A percentile compares a stretch with the other conserved stretches of the same genome.
These are phyloP conservation scores for Melanchra persicariae DNA, from an alignment of 2,888 invertebrate genomes.

Conservation along the genomic window DNA sequence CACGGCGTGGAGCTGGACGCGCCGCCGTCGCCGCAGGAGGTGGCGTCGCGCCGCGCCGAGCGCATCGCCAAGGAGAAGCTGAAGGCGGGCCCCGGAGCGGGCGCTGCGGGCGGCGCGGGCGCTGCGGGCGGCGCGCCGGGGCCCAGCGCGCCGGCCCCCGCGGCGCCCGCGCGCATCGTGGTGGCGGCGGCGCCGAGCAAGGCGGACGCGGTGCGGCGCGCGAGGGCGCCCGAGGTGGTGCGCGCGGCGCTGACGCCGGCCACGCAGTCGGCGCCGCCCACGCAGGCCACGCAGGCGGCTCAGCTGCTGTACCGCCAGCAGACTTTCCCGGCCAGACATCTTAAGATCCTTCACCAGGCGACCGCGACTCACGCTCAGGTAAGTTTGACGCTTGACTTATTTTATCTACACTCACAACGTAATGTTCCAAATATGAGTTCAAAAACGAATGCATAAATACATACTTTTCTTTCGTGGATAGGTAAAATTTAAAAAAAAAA, in stretches of 20 bases:
- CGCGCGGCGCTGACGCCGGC: slow-evolving; percentile 65
- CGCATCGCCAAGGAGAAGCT: slow-evolving; percentile 96
- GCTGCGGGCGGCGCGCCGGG: slow-evolving; percentile 77
- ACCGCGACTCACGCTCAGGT: slow-evolving; percentile 76
- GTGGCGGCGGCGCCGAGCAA: slow-evolving; percentile 71
- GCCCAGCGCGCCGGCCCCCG: slow-evolving; percentile 76
- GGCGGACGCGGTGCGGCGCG: slow-evolving; percentile 65
- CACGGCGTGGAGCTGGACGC: slow-evolving; percentile 96
- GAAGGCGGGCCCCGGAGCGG: slow-evolving; percentile 83
- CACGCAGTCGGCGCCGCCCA: slow-evolving; percentile 78
- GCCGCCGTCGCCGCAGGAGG: slow-evolving; percentile 95
- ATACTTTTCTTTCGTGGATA: too few species aligned
- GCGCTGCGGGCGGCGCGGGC: slow-evolving; percentile 68
- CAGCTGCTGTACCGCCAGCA: slow-evolving; percentile 92
- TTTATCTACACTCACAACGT: too few species aligned
- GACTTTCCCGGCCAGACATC: slow-evolving; percentile 85
- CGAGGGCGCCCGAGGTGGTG: slow-evolving; percentile 66
- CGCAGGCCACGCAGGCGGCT: slow-evolving; percentile 86
- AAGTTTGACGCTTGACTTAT: not conserved
- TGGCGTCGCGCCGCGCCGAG: slow-evolving; percentile 95
- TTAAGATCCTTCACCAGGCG: slow-evolving; percentile 86
- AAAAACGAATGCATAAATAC: too few species aligned
- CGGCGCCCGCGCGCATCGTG: slow-evolving; percentile 70
- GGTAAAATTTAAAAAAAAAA: too few species aligned
- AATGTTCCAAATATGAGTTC: too few species aligned